These are phyloP conservation scores for Pocillopora damicornis DNA, from an alignment of 64 coral and sea anemone genomes.

Conservation along the genomic window DNA sequence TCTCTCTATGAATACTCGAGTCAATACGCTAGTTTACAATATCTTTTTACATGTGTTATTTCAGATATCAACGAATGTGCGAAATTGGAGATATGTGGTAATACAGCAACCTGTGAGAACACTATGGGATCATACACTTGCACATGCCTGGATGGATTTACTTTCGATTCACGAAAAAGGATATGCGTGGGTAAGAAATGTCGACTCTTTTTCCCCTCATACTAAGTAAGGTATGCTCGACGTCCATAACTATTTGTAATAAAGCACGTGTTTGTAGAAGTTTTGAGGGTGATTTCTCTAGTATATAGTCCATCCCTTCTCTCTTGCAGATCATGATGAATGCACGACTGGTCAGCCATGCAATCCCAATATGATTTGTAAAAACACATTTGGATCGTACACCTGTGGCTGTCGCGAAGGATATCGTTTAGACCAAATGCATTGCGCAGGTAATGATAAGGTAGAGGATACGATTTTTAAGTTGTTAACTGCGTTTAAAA, in stretches of 20 bases:
- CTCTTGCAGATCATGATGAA: background rate
- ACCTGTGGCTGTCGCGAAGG: background rate
- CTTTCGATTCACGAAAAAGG: background rate
- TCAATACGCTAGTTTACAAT: no score
- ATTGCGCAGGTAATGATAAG: no score
- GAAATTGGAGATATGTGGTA: background rate
- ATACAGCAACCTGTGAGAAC: background rate
- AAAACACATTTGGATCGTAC: background rate
- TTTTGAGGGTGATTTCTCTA: no score
- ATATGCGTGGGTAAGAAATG: no score
- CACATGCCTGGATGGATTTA: background rate
- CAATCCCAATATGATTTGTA: background rate
- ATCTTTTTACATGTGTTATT: background rate
- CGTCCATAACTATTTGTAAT: no score
- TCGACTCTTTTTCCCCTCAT: no score
- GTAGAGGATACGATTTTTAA: no score
- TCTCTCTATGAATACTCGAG: no score
- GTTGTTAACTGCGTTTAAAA: no score
- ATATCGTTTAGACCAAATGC: background rate
- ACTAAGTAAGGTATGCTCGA: no score
- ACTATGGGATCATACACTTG: background rate
- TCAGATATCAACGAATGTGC: constrained; percentile 7
- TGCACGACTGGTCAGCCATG: background rate
- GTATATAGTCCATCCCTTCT: no score
- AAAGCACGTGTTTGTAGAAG: background rate